These are phyloP conservation scores for Apeltes quadracus DNA, from an alignment of 2,113 vertebrate genomes.

Conservation along the genomic window DNA sequence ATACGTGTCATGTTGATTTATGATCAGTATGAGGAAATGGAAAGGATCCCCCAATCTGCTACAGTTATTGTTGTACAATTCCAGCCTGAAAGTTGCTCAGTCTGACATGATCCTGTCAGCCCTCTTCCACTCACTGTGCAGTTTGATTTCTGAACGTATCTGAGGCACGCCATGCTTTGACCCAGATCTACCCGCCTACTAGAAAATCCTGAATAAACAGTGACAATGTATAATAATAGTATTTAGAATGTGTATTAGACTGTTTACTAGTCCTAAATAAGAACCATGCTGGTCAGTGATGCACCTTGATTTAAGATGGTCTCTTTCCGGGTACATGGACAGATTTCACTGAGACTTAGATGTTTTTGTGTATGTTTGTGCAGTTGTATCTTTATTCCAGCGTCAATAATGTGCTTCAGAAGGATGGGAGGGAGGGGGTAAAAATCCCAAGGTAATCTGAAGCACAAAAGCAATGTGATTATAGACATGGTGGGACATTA, in stretches of 20 bases:
- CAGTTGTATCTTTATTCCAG: constrained; percentile 56
- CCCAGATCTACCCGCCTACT: neutral
- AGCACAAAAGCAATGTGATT: constrained; percentile 82
- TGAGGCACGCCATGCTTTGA: neutral
- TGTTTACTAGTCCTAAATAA: neutral
- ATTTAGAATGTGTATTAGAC: neutral
- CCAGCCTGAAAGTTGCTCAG: neutral
- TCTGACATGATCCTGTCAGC: constrained; percentile 3
- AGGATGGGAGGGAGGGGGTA: constrained; percentile 7
- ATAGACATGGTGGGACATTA: constrained; percentile 82
- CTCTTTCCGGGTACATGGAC: constrained; percentile 45
- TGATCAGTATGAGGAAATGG: neutral
- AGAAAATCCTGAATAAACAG: constrained; percentile 7
- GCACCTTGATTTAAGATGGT: constrained; percentile 23
- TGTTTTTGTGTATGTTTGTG: constrained; percentile 36
- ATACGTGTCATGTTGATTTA: constrained; percentile 14
- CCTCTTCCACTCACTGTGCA: neutral
- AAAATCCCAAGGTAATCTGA: constrained; percentile 82
- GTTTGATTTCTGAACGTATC: neutral
- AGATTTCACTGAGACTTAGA: constrained; percentile 52
- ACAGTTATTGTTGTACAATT: neutral
- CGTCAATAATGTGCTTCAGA: constrained; percentile 48
- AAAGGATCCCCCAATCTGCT: neutral
- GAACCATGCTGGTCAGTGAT: constrained; percentile 21
- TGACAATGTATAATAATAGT: neutral